Base-by-base conservation (phyloP, 2,888 invertebrate species). In the Perithous albicinctus region DNA sequence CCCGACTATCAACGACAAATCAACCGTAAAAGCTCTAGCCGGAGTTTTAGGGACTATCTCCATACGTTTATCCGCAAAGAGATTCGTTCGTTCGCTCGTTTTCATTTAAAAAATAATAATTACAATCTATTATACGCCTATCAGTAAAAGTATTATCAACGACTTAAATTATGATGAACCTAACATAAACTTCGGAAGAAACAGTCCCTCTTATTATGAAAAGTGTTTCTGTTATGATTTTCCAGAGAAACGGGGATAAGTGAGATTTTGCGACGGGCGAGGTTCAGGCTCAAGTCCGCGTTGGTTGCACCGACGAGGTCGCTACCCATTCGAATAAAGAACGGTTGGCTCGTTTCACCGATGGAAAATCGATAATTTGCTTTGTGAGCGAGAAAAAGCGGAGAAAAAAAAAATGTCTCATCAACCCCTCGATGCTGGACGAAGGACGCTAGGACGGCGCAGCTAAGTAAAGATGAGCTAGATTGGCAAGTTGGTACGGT, bases 361-460 rank as follows among this genome's bases (percentile, higher is more conserved):
- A 85, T 86, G 81, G 86, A 83, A 86, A 86, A 86, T 86, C 85
- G 80, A 86, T 86, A 86, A 78, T 84, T 86, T 75, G 81, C 84
- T 87, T 81, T 84, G 84, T 83, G 80, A 51, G 35, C 41, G 23
- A 67, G 66, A 64, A 83, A 75, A 75, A 76, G 76, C 80, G 41
- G 43, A 54, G 51, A 20, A 48, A 64, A 46, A 67, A 66, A 56
- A 76, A 64, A 70, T 29, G 26, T 41, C 41, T 15, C 56, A 29
- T 8, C 3, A 43, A 2, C 20, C 10, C 18, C 10, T 12, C 12
- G n/a, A n/a, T 6, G 7, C 15, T n/a, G 20, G 12, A 54, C 26
- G 54, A 54, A 26, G 20, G 26, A 54, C 2, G 26, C 10, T 7
- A 5, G 2, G 12, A 1, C 1, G 2, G 46, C 1, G 1, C 5